These are phyloP conservation scores for Balanococcus diminutus DNA, from an alignment of 2,888 invertebrate species.

Conservation along the genomic window DNA sequence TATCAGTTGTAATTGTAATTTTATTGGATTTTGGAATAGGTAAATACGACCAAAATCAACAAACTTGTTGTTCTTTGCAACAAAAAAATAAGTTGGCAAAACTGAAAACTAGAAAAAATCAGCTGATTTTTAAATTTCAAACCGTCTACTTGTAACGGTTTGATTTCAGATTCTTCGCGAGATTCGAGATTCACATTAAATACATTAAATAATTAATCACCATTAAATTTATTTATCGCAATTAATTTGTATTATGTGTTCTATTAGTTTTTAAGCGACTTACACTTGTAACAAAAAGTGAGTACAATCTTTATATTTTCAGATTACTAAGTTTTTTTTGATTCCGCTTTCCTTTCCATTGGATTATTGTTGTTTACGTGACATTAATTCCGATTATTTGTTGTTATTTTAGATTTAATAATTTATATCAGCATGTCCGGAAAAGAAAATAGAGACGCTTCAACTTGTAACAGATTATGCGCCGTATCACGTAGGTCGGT, in stretches of 20 bases:
- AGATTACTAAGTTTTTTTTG: neutral
- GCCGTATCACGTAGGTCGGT: slow-evolving; percentile 6
- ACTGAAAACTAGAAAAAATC: neutral
- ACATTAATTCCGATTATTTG: neutral
- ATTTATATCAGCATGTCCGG: slow-evolving; percentile 34
- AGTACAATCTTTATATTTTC: neutral
- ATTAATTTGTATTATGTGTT: neutral
- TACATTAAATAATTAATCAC: neutral
- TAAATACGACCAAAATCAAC: no score
- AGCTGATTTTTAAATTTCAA: neutral
- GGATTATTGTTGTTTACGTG: neutral
- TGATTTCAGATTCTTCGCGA: neutral
- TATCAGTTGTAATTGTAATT: neutral
- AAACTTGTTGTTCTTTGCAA: neutral
- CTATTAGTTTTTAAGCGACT: neutral
- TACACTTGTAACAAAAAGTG: neutral
- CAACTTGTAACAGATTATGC: neutral
- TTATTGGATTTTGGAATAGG: neutral
- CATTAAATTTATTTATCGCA: neutral
- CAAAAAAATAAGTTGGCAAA: neutral
- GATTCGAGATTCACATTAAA: neutral
- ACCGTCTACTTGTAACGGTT: neutral
- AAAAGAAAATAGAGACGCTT: slow-evolving; percentile 42
- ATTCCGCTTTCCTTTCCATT: neutral
- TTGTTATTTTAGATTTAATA: neutral